phyloP scores from a whole-genome alignment of 2,113 vertebrate genomes.

The Brachypteracias leptosomus region DNA sequence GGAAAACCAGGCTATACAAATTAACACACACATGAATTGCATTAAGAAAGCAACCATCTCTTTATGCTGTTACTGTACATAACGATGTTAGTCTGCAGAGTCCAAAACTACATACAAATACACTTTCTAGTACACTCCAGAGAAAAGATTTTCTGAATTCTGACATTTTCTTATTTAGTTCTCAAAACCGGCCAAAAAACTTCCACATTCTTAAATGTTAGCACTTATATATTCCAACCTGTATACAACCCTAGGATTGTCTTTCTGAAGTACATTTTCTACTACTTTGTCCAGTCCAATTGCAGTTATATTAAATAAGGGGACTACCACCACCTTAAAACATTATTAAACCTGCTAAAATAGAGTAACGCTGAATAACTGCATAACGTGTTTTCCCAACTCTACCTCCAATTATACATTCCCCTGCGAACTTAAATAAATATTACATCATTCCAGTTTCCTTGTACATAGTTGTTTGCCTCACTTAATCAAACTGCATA shows the following conservation, averaged over 20 bases:
- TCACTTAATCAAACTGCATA: background rate
- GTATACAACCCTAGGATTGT: background rate
- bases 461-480: background rate
- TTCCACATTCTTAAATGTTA: background rate
- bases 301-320: background rate
- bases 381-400: background rate
- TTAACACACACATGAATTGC: background rate
- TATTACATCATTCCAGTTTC: background rate
- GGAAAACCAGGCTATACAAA: background rate
- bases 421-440: slow-evolving; percentile 2
- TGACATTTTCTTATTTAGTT: background rate
- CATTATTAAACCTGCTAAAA: background rate
- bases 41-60: background rate
- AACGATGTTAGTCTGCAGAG: background rate
- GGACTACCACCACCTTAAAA: background rate
- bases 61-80: background rate
- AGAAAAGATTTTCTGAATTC: background rate
- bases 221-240: background rate
- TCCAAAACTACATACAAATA: background rate
- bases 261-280: background rate
- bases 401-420: background rate
- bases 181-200: background rate
- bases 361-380: background rate
- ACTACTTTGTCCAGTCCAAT: background rate
- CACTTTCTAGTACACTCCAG: background rate